A percentile compares a stretch with the other conserved stretches of the same genome.
Conservation (phyloP, 2,113 vertebrate species). For the Apus apus region DNA sequence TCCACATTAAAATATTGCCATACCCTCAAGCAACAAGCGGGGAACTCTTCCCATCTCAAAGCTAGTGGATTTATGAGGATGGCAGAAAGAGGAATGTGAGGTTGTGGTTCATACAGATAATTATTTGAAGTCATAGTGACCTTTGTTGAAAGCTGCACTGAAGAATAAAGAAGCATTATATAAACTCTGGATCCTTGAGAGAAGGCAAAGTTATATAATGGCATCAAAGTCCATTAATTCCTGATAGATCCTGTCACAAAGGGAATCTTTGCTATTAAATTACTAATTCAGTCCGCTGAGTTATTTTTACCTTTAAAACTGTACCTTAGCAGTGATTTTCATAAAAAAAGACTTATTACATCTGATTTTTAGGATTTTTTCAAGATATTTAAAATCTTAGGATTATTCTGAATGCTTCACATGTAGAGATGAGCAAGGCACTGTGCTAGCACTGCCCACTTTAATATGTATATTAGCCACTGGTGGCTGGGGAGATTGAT, state of each 20-base stretch:
- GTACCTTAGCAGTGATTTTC: background rate
- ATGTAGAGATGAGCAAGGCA: conserved; percentile 46
- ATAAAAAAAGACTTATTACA: background rate
- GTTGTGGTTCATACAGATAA: background rate
- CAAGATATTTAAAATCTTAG: conserved; percentile 27
- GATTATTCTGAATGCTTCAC: conserved; percentile 16
- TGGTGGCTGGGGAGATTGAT: conserved; percentile 20
- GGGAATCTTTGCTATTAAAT: background rate
- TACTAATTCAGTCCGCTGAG: background rate
- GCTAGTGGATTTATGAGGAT: background rate
- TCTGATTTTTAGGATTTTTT: conserved; percentile 8
- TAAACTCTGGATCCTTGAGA: background rate
- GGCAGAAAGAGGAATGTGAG: background rate
- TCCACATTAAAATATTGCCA: background rate
- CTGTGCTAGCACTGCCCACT: conserved; percentile 27
- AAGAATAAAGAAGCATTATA: conserved; percentile 5
- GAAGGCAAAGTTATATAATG: background rate
- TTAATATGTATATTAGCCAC: conserved; percentile 66
- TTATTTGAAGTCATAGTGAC: background rate
- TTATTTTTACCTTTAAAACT: conserved; percentile 18
- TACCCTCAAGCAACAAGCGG: background rate
- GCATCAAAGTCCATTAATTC: background rate
- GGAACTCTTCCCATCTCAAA: background rate
- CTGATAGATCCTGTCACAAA: conserved; percentile 3
- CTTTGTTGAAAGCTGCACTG: background rate